These are phyloP conservation scores for Sebastes oblongus DNA, from an alignment of 2,797 vertebrate genomes.

Conservation along the genomic window DNA sequence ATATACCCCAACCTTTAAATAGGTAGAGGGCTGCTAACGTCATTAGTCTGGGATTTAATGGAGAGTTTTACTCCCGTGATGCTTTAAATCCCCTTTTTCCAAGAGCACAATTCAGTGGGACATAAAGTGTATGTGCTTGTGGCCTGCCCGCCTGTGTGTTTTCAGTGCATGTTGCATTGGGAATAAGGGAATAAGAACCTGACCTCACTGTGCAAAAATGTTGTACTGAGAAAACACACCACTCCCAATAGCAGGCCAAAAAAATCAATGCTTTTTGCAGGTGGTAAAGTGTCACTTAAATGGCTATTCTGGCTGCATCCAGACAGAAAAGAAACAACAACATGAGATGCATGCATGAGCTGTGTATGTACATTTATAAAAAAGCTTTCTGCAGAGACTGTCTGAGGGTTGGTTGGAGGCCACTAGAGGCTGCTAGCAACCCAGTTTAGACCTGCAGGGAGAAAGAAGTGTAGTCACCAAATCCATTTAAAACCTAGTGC, in stretches of 20 bases:
- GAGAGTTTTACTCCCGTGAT: constrained; percentile 14
- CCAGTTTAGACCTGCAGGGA: constrained; percentile 57
- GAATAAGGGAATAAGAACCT: constrained; percentile 71
- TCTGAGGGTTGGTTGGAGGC: constrained; percentile 51
- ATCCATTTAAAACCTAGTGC: constrained; percentile 35
- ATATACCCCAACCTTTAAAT: neutral
- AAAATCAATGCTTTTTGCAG: constrained; percentile 53
- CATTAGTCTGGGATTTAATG: constrained; percentile 18
- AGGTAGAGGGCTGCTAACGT: neutral
- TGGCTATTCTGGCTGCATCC: constrained; percentile 7
- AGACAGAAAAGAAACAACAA: neutral
- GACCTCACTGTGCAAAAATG: constrained; percentile 75
- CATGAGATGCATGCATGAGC: neutral
- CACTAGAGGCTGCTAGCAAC: constrained; percentile 80
- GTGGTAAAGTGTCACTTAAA: constrained; percentile 29
- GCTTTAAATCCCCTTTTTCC: constrained; percentile 21
- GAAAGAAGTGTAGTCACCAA: constrained; percentile 19
- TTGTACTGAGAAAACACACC: constrained; percentile 64
- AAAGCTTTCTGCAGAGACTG: constrained; percentile 25
- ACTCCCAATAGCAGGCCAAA: constrained; percentile 44
- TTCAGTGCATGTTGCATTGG: constrained; percentile 58
- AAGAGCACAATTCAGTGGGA: constrained; percentile 9
- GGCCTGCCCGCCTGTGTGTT: constrained; percentile 40
- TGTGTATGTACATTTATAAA: neutral
- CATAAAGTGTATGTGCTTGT: constrained; percentile 17